Percentiles rank a stretch among this genome's conserved stretches.
These are phyloP conservation scores for Corythoichthys intestinalis DNA, from an alignment of 2,113 vertebrate species.

Conservation along the genomic window DNA sequence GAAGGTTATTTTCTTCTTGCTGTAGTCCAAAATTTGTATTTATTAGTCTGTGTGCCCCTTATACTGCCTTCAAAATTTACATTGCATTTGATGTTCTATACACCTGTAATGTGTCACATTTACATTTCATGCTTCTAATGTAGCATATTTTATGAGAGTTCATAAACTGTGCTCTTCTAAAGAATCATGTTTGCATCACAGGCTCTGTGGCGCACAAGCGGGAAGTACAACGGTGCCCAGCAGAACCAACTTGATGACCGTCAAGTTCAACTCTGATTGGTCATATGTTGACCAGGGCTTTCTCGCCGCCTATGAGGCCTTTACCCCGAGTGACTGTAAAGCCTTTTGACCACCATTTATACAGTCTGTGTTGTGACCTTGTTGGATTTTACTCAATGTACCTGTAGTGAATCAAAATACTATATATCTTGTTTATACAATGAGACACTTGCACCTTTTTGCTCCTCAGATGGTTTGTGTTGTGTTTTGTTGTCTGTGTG, in stretches of 20 bases:
- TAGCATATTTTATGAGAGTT: neutral
- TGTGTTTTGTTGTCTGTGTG: neutral
- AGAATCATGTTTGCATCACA: conserved; percentile 40
- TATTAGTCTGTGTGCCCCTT: neutral
- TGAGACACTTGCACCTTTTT: neutral
- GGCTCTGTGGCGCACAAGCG: conserved; percentile 76
- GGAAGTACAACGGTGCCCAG: conserved; percentile 70
- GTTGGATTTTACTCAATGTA: no score
- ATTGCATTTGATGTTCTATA: neutral
- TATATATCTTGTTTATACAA: no score
- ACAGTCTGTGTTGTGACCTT: neutral
- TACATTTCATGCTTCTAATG: neutral
- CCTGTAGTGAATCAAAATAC: no score
- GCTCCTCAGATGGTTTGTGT: no score
- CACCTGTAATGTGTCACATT: no score
- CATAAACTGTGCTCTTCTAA: neutral
- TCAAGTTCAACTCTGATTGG: conserved; percentile 79
- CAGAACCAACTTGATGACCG: conserved; percentile 65
- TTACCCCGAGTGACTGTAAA: conserved; percentile 82
- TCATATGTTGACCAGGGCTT: conserved; percentile 83
- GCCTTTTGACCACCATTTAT: neutral
- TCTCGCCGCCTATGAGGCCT: conserved; percentile 79
- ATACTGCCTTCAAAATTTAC: neutral
- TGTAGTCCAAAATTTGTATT: neutral
- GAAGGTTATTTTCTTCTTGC: conserved; percentile 40